A percentile compares a stretch with the other conserved stretches of the same genome.
phyloP scores from a whole-genome alignment of 1,140 invertebrate species.

The Galleria mellonella region DNA sequence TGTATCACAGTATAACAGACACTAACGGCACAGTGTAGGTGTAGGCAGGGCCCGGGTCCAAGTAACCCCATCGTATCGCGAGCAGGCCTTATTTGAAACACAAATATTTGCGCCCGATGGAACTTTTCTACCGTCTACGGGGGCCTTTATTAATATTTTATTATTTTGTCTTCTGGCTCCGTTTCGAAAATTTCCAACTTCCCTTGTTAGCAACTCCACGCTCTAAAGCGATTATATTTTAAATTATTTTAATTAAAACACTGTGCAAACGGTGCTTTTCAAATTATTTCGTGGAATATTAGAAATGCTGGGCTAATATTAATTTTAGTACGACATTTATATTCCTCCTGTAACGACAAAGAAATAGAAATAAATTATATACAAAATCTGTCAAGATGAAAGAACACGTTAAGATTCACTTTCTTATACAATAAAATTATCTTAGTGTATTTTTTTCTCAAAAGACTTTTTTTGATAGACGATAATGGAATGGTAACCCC shows the following conservation, averaged over 20 bases:
- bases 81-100: conserved; percentile 66
- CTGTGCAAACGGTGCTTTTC: conserved; percentile 56
- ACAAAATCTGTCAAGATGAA: neutral
- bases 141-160: conserved; percentile 73
- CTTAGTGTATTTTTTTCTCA: too few species aligned
- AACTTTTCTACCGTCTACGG: conserved; percentile 67
- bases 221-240: conserved; percentile 73
- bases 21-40: too few species aligned
- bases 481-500: too few species aligned
- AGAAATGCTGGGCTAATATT: conserved; percentile 13
- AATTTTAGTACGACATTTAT: conserved; percentile 4
- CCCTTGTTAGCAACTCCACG: conserved; percentile 59
- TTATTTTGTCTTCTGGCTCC: conserved; percentile 71
- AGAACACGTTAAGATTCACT: neutral
- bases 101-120: conserved; percentile 66
- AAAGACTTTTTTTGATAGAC: too few species aligned
- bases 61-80: conserved; percentile 56
- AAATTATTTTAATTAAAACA: conserved; percentile 74
- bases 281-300: conserved; percentile 22
- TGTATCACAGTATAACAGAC: too few species aligned
- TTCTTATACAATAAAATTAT: too few species aligned
- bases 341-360: neutral
- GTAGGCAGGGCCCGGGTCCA: conserved; percentile 23
- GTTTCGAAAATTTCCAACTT: conserved; percentile 65
- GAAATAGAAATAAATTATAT: too few species aligned